Percentiles rank a stretch among this genome's conserved stretches.
These are phyloP conservation scores for Origma solitaria DNA, from an alignment of 2,113 vertebrate species.

Conservation along the genomic window DNA sequence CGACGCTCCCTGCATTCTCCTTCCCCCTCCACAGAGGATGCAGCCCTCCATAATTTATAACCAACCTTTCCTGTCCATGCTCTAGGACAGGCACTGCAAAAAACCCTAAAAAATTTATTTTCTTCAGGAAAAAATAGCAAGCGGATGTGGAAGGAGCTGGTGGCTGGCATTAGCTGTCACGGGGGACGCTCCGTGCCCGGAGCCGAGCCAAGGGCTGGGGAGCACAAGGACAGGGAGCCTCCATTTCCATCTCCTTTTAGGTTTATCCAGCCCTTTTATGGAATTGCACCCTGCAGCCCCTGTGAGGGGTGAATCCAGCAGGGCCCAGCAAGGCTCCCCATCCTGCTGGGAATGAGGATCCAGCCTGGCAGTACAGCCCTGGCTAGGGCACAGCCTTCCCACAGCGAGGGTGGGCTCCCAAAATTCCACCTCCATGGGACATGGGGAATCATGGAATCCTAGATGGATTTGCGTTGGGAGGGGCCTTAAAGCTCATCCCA, in stretches of 20 bases:
- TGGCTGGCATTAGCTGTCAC: neutral
- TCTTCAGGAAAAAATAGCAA: neutral
- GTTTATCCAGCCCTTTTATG: neutral
- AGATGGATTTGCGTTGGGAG: neutral
- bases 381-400: neutral
- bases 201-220: neutral
- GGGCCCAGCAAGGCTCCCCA: too few species aligned
- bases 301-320: fast-evolving
- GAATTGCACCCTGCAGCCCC: neutral
- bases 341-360: neutral
- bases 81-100: neutral
- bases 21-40: neutral
- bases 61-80: neutral
- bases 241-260: neutral
- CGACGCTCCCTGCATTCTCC: neutral
- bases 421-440: neutral
- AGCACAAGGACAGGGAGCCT: too few species aligned
- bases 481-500: neutral
- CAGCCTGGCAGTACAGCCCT: too few species aligned
- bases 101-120: slow-evolving; percentile 41
- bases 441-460: too few species aligned
- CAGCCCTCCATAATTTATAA: slow-evolving; percentile 22
- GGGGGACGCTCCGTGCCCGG: fast-evolving
- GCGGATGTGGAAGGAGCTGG: neutral
- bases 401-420: neutral